Evolutionary conservation across 2,113 vertebrate genomes (phyloP).

Genomic region (Crotalus viridis): DNA sequence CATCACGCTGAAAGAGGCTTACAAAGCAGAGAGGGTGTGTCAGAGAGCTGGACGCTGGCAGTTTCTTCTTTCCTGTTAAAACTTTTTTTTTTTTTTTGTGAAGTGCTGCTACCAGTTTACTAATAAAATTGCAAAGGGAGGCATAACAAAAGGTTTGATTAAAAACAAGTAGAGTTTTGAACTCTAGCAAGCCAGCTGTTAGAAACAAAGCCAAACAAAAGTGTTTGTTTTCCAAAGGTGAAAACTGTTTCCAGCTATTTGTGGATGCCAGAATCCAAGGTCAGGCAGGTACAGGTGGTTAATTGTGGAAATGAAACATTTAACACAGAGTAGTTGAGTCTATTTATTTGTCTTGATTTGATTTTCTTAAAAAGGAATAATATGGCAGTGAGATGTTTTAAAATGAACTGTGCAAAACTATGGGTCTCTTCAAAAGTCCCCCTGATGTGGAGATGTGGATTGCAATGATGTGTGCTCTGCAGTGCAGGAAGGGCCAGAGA

Average conservation of each 20-base stretch:
- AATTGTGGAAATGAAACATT: constrained; percentile 71
- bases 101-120: constrained; percentile 88
- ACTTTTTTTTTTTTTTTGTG: constrained; percentile 68
- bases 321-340: constrained; percentile 73
- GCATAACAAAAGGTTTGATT: constrained; percentile 61
- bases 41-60: constrained; percentile 53
- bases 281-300: constrained; percentile 73
- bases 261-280: constrained; percentile 64
- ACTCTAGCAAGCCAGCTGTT: constrained; percentile 74
- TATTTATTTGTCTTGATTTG: constrained; percentile 89
- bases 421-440: constrained; percentile 62
- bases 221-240: constrained; percentile 67
- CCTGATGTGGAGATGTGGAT: constrained; percentile 55
- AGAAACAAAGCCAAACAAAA: constrained; percentile 58
- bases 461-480: constrained; percentile 56
- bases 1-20: constrained; percentile 63
- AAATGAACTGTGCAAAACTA: constrained; percentile 70
- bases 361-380: constrained; percentile 54
- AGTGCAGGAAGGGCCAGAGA: constrained; percentile 13
- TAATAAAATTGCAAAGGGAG: constrained; percentile 78
- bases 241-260: constrained; percentile 66
- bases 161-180: constrained; percentile 65
- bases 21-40: constrained; percentile 55
- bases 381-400: constrained; percentile 65
- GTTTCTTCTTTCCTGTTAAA: constrained; percentile 63